Percentiles rank a stretch among this genome's conserved stretches.
These are phyloP conservation scores for Callorhinus ursinus DNA, from an alignment of 2,113 vertebrate species.

Conservation along the genomic window DNA sequence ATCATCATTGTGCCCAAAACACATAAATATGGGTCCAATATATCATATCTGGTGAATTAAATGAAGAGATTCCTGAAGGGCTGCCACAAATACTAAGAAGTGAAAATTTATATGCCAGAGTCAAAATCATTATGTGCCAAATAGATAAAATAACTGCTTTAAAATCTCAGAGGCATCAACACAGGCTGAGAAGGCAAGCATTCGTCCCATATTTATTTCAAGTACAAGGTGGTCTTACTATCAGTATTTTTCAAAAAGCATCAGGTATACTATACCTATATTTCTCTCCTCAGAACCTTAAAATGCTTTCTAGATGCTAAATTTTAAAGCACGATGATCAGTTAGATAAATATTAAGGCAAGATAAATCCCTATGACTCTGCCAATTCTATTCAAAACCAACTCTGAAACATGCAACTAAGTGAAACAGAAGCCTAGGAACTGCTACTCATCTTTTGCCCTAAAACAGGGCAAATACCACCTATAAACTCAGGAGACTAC, in stretches of 20 bases:
- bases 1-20: not conserved
- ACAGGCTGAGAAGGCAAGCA: not conserved
- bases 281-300: not conserved
- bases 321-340: not conserved
- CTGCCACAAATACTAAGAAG: not conserved
- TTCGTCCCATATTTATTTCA: not conserved
- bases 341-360: conserved; percentile 17
- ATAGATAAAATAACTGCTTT: not conserved
- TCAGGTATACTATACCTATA: not conserved
- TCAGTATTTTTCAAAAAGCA: not conserved
- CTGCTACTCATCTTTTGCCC: not conserved
- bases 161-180: not conserved
- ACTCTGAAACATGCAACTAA: not conserved
- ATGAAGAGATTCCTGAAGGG: not conserved
- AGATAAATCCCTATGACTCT: not conserved
- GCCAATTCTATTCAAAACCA: conserved; percentile 17
- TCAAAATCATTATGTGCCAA: conserved; percentile 1
- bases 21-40: not conserved
- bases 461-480: not conserved
- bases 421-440: not conserved
- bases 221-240: not conserved
- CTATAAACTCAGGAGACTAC: not conserved
- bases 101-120: not conserved
- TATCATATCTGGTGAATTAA: not conserved
- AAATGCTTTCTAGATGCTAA: conserved; percentile 9